Evolutionary conservation across 2,797 vertebrate species (phyloP).

Genomic region (Oreortyx pictus): DNA sequence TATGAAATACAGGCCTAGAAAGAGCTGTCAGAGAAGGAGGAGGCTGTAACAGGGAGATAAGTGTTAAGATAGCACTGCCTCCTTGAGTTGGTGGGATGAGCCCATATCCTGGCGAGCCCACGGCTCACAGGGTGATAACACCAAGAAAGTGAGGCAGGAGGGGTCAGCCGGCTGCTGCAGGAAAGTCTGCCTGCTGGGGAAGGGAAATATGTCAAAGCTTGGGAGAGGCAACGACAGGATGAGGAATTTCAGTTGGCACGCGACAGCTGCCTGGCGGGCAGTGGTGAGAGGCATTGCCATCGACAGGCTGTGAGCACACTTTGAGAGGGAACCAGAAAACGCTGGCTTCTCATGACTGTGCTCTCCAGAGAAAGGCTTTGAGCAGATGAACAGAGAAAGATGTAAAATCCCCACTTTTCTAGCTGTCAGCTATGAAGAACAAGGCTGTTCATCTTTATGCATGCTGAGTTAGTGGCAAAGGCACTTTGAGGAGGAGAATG

Average conservation of each 20-base stretch:
- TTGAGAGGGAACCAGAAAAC: background rate
- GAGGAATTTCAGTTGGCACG: background rate
- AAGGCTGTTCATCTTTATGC: background rate
- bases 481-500: too few relatives aligned
- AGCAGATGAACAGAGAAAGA: too few relatives aligned
- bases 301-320: background rate
- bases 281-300: background rate
- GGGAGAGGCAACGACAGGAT: background rate
- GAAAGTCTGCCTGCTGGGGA: fast-evolving
- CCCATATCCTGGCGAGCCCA: slow-evolving; percentile 32
- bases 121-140: slow-evolving; percentile 54
- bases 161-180: slow-evolving; percentile 26
- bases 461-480: background rate
- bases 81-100: slow-evolving; percentile 57
- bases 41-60: slow-evolving; percentile 70
- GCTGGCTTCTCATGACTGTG: fast-evolving
- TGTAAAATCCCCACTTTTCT: background rate
- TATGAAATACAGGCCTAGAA: slow-evolving; percentile 74
- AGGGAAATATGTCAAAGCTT: background rate
- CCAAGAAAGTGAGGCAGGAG: slow-evolving; percentile 20
- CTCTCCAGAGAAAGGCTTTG: background rate
- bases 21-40: slow-evolving; percentile 66
- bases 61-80: slow-evolving; percentile 58
- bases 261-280: background rate
- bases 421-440: background rate